Percentiles rank a stretch among this genome's conserved stretches.
phyloP scores from a whole-genome alignment of 2,797 vertebrate species.

The Lagodon rhomboides region DNA sequence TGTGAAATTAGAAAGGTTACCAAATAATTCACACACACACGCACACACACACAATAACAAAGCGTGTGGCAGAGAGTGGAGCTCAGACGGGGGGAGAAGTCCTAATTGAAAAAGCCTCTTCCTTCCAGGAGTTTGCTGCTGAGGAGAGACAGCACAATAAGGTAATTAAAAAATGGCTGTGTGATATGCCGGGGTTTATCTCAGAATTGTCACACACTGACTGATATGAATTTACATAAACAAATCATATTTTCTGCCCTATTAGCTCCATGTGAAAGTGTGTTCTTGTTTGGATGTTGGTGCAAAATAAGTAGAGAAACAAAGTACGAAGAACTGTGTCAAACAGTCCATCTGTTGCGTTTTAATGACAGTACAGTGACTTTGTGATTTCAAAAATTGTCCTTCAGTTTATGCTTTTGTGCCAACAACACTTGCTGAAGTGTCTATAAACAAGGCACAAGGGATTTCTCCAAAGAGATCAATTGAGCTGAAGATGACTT shows the following conservation, averaged over 20 bases:
- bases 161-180: conserved; percentile 67
- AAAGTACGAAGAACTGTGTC: conserved; percentile 16
- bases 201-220: conserved; percentile 63
- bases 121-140: conserved; percentile 73
- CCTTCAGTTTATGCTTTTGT: conserved; percentile 1
- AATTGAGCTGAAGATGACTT: not conserved
- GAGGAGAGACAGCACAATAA: conserved; percentile 68
- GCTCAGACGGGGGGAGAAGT: conserved; percentile 65
- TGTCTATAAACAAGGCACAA: not conserved
- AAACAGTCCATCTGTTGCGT: not conserved
- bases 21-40: conserved; percentile 70
- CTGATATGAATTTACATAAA: conserved; percentile 74
- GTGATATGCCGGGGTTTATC: conserved; percentile 66
- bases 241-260: conserved; percentile 74
- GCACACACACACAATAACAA: conserved; percentile 51
- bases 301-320: conserved; percentile 20
- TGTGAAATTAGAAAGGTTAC: conserved; percentile 89
- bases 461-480: not conserved
- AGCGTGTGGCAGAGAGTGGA: conserved; percentile 56
- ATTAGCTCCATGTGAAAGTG: conserved; percentile 50
- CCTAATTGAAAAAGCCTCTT: conserved; percentile 84
- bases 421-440: conserved; percentile 1
- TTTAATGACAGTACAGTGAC: not conserved
- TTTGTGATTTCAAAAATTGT: not conserved
- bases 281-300: conserved; percentile 22